These are phyloP conservation scores for Aleiodes alternator DNA, from an alignment of 2,888 invertebrate species.

Conservation along the genomic window DNA sequence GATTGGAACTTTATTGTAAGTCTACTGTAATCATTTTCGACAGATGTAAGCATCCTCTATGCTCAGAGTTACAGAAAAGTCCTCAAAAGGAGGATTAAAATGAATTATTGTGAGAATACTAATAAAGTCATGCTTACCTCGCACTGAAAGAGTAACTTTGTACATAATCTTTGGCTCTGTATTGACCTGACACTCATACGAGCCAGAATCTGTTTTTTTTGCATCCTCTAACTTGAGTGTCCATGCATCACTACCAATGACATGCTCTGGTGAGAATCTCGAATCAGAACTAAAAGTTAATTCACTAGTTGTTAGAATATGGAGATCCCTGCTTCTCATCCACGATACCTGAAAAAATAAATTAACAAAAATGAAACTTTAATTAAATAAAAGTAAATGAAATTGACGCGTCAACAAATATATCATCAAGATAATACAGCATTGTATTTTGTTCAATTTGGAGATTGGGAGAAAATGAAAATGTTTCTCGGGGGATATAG, in stretches of 20 bases:
- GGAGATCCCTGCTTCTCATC: conserved; percentile 83
- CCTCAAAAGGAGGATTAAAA: too few relatives aligned
- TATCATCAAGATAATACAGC: conserved; percentile 10
- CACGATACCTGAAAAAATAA: conserved; percentile 81
- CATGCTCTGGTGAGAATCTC: conserved; percentile 79
- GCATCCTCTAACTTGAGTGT: conserved; percentile 80
- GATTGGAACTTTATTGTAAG: too few relatives aligned
- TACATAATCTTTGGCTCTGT: conserved; percentile 85
- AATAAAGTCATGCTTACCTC: conserved; percentile 75
- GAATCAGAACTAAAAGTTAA: conserved; percentile 82
- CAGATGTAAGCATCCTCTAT: too few relatives aligned
- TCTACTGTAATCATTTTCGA: neutral
- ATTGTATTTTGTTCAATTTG: conserved; percentile 48
- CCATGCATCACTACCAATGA: conserved; percentile 78
- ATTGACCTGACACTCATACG: conserved; percentile 86
- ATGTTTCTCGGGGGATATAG: conserved; percentile 33
- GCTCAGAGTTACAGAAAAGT: too few relatives aligned
- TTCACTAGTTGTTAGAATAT: conserved; percentile 81
- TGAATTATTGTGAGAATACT: too few relatives aligned
- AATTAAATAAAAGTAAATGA: conserved; percentile 34
- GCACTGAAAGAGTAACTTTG: conserved; percentile 80
- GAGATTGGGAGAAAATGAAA: conserved; percentile 51
- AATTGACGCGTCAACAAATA: neutral
- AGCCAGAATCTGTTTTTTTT: conserved; percentile 80
- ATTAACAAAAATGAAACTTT: conserved; percentile 26